These are phyloP conservation scores for Sorex araneus DNA, from an alignment of 2,113 vertebrate genomes.

Conservation along the genomic window DNA sequence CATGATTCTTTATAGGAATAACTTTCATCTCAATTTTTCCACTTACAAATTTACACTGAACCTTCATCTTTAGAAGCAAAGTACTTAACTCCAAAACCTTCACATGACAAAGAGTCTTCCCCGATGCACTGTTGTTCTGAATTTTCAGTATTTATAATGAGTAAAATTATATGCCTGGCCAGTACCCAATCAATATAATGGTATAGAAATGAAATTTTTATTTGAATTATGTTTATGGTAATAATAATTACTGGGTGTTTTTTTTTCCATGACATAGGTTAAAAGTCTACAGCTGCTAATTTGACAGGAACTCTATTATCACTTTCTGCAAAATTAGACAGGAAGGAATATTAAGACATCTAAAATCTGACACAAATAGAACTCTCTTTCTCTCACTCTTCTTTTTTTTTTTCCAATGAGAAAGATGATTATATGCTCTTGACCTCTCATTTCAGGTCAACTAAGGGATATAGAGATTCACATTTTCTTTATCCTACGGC, in stretches of 20 bases:
- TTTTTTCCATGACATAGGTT: slow-evolving; percentile 80
- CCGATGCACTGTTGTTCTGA: slow-evolving; percentile 79
- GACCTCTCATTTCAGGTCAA: slow-evolving; percentile 88
- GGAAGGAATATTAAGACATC: slow-evolving; percentile 89
- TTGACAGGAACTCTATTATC: slow-evolving; percentile 89
- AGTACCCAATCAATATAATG: slow-evolving; percentile 82
- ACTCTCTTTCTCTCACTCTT: slow-evolving; percentile 85
- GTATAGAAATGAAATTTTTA: slow-evolving; percentile 85
- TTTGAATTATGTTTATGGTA: slow-evolving; percentile 86
- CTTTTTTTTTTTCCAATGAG: slow-evolving; percentile 84
- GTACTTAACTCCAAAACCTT: slow-evolving; percentile 51
- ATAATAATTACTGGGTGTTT: slow-evolving; percentile 83
- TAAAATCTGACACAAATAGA: slow-evolving; percentile 89
- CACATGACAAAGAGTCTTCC: neutral
- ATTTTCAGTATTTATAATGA: slow-evolving; percentile 88
- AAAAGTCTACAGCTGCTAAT: slow-evolving; percentile 89
- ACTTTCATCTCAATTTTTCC: slow-evolving; percentile 24
- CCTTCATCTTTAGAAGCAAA: slow-evolving; percentile 17
- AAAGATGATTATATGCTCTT: slow-evolving; percentile 88
- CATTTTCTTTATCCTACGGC: slow-evolving; percentile 85
- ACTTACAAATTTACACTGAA: neutral
- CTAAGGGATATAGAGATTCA: slow-evolving; percentile 78
- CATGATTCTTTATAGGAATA: neutral
- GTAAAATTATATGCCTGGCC: slow-evolving; percentile 87
- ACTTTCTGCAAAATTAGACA: slow-evolving; percentile 88